Conservation (phyloP, 2,888 invertebrate genomes). For the Spisula solida region DNA sequence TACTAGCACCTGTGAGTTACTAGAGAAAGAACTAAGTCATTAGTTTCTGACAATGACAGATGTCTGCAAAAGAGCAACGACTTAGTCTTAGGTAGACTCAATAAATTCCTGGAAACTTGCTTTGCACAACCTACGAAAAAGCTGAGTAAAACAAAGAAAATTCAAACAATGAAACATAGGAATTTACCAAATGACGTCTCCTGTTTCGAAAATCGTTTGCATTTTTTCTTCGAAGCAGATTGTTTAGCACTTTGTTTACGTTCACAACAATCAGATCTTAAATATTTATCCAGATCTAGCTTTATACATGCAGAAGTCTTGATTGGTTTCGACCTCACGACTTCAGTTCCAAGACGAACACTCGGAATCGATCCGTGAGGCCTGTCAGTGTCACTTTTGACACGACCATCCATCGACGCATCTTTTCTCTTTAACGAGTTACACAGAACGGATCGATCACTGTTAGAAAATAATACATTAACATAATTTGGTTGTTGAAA, state of each 20-base stretch:
- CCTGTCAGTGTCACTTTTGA: slow-evolving; percentile 5
- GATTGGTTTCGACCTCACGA: not conserved
- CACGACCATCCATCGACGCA: not conserved
- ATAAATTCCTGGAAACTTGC: too few species aligned
- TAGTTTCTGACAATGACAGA: not conserved
- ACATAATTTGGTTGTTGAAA: slow-evolving; percentile 26
- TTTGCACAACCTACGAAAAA: too few species aligned
- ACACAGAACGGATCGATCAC: not conserved
- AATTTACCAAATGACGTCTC: not conserved
- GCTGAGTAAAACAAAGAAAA: too few species aligned
- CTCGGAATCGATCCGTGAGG: too few species aligned
- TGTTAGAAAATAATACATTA: slow-evolving; percentile 28
- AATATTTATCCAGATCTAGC: not conserved
- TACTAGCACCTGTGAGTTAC: too few species aligned
- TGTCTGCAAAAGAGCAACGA: too few species aligned
- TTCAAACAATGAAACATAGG: too few species aligned
- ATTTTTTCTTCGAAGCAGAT: not conserved
- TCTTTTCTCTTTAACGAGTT: not conserved
- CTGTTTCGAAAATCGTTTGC: not conserved
- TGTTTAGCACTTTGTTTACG: not conserved
- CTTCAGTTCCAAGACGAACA: not conserved
- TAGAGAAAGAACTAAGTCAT: not conserved
- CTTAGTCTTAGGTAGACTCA: too few species aligned
- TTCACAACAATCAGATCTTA: not conserved
- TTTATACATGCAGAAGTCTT: not conserved